Evolutionary conservation across 1,140 invertebrate species (phyloP).

Genomic region (Drosophila santomea): DNA sequence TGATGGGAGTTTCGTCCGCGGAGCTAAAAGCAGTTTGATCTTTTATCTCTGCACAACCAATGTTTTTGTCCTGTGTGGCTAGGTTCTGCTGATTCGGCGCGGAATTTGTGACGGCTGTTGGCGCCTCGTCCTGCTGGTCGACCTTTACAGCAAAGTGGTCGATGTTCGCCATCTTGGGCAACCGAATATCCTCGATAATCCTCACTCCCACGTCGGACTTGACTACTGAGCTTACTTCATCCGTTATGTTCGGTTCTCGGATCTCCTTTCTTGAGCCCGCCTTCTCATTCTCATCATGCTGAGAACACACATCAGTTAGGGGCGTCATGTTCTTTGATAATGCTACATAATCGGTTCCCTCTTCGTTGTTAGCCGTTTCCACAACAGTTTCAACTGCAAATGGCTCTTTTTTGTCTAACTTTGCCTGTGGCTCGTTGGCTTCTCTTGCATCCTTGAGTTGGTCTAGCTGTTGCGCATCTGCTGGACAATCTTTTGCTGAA

Average conservation of each 20-base stretch:
- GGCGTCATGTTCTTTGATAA: not conserved
- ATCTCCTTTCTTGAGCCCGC: not conserved
- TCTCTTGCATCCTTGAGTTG: not conserved
- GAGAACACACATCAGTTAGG: not conserved
- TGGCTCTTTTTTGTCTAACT: not conserved
- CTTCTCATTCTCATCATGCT: not conserved
- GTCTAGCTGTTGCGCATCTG: no score
- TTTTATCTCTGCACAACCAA: not conserved
- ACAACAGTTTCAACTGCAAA: not conserved
- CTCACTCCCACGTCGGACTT: conserved; percentile 10
- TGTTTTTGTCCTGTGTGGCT: not conserved
- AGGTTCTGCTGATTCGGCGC: not conserved
- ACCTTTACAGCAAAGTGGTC: conserved; percentile 54
- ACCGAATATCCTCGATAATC: conserved; percentile 64
- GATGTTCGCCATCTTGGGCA: conserved; percentile 54
- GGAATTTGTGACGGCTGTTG: not conserved
- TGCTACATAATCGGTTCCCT: not conserved
- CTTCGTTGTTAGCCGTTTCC: no score
- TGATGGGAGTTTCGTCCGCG: not conserved
- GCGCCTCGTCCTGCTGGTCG: conserved; percentile 7
- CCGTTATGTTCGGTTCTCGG: not conserved
- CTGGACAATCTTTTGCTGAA: not conserved
- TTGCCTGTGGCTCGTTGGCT: not conserved
- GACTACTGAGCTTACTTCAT: not conserved
- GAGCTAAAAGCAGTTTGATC: not conserved